These are phyloP conservation scores for Scaptomyza flava DNA, from an alignment of 2,888 invertebrate genomes.

Conservation along the genomic window DNA sequence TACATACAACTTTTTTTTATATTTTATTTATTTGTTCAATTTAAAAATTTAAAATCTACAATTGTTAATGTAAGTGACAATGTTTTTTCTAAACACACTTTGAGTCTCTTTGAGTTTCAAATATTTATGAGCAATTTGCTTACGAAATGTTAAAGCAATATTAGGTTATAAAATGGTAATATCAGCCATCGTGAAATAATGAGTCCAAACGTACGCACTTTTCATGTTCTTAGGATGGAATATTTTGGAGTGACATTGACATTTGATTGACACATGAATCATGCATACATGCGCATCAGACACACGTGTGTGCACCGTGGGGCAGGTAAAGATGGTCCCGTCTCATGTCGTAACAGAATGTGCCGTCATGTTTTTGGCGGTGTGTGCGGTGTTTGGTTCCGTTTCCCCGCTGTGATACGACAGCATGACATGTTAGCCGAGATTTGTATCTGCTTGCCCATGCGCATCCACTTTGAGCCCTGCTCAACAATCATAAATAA, in stretches of 20 bases:
- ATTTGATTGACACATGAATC: conserved; percentile 82
- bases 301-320: conserved; percentile 9
- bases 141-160: too few species aligned
- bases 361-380: conserved; percentile 29
- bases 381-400: conserved; percentile 1
- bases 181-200: conserved; percentile 1
- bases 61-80: too few species aligned
- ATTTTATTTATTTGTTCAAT: too few species aligned
- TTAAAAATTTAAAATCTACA: too few species aligned
- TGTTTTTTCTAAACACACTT: too few species aligned
- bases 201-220: conserved; percentile 2
- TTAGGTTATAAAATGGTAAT: too few species aligned
- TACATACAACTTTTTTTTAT: too few species aligned
- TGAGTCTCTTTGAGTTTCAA: too few species aligned
- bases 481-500: conserved; percentile 40
- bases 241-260: conserved; percentile 75
- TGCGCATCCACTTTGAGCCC: conserved; percentile 36
- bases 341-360: conserved; percentile 55
- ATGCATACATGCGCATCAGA: conserved; percentile 32
- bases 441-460: conserved; percentile 40
- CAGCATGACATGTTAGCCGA: conserved; percentile 45
- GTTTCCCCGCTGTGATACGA: conserved; percentile 26
- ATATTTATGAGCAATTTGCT: too few species aligned
- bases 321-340: conserved; percentile 25
- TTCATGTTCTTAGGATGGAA: background rate